Base-by-base conservation (phyloP, 2,888 invertebrate genomes). In the Abrostola triplasia region DNA sequence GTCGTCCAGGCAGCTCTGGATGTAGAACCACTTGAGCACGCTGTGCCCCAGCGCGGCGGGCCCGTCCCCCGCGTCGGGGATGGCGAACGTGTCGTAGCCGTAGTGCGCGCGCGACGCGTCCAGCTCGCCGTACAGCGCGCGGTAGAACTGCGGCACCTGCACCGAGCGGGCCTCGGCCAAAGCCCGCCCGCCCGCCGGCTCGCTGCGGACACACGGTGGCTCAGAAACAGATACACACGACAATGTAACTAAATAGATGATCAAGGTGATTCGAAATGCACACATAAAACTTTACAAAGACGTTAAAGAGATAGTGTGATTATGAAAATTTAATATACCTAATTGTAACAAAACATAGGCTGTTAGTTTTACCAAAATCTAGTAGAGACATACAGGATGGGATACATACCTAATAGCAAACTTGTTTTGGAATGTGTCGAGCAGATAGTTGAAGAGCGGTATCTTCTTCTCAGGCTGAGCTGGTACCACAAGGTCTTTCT, bases 401-500 rank as follows among this genome's bases (percentile, higher is more conserved):
- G 0, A 6, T 10, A 51, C 64, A n/a, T 60, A 93, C 93, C 87
- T 85, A 5, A 84, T 64, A 12, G 81, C 42, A 42, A 90, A 88
- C 77, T 91, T 92, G 63, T 85, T 90, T 59, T 92, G 92, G 72
- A 92, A 85, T 0, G 91, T 84, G 50, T 92, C 90, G 11, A 92
- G 73, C 10, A 93, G 73, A 57, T 90, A 92, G 73, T 90, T 90
- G 73, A 92, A 87, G 0, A 92, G 80, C 0, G 92, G 92, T 53
- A 86, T 66, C 59, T 88, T 91, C 76, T 84, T 89, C 41, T 90
- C 89, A 0, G 82, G 40, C 5, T 83, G 81, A 0, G 82, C 40
- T 0, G 93, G 89, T 35, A 87, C 84, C 0, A 93, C 83, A 12
- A 92, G 77, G 57, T 95, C 95, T 65, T 95, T 94, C 68, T 93